phyloP scores from a whole-genome alignment of 2,888 invertebrate species.

The Tenthredo distinguenda region DNA sequence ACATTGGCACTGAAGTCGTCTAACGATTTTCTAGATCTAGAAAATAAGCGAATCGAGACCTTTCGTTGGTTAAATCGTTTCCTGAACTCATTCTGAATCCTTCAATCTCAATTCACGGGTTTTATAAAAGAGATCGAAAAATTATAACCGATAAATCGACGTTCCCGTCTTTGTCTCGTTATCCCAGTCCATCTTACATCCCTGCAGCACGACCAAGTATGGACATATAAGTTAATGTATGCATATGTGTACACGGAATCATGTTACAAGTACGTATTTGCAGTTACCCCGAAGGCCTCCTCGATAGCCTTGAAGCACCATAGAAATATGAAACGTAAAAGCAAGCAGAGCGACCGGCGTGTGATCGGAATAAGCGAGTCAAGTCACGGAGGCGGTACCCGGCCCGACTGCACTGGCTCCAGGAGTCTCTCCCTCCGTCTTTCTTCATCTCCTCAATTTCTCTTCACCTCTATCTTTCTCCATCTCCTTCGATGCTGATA shows the following conservation, averaged over 20 bases:
- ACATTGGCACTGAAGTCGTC: constrained; percentile 23
- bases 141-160: background rate
- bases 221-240: background rate
- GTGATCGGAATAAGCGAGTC: constrained; percentile 52
- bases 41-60: constrained; percentile 4
- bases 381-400: constrained; percentile 51
- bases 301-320: constrained; percentile 37
- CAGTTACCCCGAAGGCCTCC: constrained; percentile 45
- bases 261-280: constrained; percentile 14
- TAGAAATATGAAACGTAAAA: constrained; percentile 45
- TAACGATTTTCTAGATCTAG: constrained; percentile 11
- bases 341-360: constrained; percentile 36
- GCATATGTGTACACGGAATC: background rate
- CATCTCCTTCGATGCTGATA: constrained; percentile 56
- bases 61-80: background rate
- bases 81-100: background rate
- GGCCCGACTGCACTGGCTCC: constrained; percentile 49
- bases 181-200: background rate
- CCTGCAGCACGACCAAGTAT: background rate
- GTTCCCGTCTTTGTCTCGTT: background rate
- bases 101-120: background rate
- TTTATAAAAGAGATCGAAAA: background rate
- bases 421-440: constrained; percentile 62
- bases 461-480: constrained; percentile 55
- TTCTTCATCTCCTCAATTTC: constrained; percentile 57